Conservation (phyloP, 2,888 invertebrate species). For the Amphipyra berbera region DNA sequence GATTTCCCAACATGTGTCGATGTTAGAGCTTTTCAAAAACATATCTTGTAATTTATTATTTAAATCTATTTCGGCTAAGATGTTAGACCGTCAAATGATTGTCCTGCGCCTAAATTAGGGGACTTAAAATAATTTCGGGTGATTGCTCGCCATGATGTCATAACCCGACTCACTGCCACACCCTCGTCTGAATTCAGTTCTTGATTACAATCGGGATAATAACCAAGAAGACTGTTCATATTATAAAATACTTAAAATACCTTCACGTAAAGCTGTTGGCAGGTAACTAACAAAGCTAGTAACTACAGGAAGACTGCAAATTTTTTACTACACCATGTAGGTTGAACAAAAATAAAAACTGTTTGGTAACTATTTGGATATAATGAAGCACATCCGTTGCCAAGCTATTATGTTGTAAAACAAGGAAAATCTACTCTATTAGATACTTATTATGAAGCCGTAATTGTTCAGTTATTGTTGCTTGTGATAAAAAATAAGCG, state of each 20-base stretch:
- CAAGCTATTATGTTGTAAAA: slow-evolving; percentile 61
- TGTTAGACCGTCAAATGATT: too few relatives aligned
- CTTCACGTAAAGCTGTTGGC: slow-evolving; percentile 27
- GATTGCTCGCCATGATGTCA: slow-evolving; percentile 22
- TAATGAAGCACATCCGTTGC: slow-evolving; percentile 63
- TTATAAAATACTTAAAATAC: slow-evolving; percentile 51
- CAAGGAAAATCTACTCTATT: slow-evolving; percentile 60
- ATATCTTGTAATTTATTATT: too few relatives aligned
- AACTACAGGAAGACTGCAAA: slow-evolving; percentile 32
- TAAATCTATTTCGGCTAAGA: too few relatives aligned
- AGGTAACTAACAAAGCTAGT: slow-evolving; percentile 22
- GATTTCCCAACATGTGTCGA: too few relatives aligned
- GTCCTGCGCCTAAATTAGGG: slow-evolving; percentile 9
- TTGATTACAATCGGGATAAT: slow-evolving; percentile 23
- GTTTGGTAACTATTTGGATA: slow-evolving; percentile 60
- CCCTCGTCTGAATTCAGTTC: slow-evolving; percentile 34
- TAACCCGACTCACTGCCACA: slow-evolving; percentile 48
- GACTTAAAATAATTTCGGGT: slow-evolving; percentile 9
- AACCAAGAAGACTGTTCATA: slow-evolving; percentile 24
- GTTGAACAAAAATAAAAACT: slow-evolving; percentile 50
- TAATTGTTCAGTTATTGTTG: slow-evolving; percentile 56
- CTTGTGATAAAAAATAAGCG: slow-evolving; percentile 37
- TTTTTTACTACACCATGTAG: slow-evolving; percentile 40
- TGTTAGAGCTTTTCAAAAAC: too few relatives aligned
- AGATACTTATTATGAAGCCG: slow-evolving; percentile 51